Percentiles rank a stretch among this genome's conserved stretches.
Conservation (phyloP, 2,888 invertebrate genomes). For the Hyposoter didymator region DNA sequence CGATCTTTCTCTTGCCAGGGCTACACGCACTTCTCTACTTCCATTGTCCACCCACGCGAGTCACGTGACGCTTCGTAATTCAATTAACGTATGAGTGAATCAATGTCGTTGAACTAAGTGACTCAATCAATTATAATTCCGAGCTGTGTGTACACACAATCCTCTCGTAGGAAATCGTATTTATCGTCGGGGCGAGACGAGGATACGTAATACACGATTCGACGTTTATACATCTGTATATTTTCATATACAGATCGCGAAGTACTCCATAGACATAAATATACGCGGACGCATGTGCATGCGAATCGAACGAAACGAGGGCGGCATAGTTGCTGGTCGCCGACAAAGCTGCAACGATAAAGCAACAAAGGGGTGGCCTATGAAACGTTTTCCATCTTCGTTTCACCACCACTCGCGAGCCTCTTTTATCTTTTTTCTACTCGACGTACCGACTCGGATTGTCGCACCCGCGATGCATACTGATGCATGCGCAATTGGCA, state of each 20-base stretch:
- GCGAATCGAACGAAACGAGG: conserved; percentile 49
- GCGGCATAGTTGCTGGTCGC: conserved; percentile 55
- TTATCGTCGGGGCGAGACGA: conserved; percentile 37
- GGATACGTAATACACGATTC: background rate
- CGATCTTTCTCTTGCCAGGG: background rate
- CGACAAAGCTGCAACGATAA: conserved; percentile 69
- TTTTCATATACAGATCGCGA: background rate
- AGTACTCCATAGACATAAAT: background rate
- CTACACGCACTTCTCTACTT: conserved; percentile 21
- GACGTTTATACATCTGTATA: background rate
- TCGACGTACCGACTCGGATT: conserved; percentile 45
- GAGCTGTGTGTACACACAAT: background rate
- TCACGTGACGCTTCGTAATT: conserved; percentile 41
- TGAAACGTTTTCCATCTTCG: conserved; percentile 56
- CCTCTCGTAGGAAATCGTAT: conserved; percentile 27
- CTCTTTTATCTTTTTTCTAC: conserved; percentile 36
- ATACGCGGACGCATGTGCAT: conserved; percentile 9
- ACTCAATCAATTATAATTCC: conserved; percentile 66
- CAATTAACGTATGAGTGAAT: conserved; percentile 60
- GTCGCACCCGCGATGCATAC: conserved; percentile 69
- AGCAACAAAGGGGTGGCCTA: conserved; percentile 57
- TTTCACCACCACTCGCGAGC: conserved; percentile 13
- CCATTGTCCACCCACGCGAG: conserved; percentile 61
- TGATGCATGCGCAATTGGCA: conserved; percentile 58
- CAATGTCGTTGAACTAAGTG: conserved; percentile 59